Percentiles rank a stretch among this genome's conserved stretches.
Conservation (phyloP, 1,140 invertebrate genomes). For the Plodia interpunctella region DNA sequence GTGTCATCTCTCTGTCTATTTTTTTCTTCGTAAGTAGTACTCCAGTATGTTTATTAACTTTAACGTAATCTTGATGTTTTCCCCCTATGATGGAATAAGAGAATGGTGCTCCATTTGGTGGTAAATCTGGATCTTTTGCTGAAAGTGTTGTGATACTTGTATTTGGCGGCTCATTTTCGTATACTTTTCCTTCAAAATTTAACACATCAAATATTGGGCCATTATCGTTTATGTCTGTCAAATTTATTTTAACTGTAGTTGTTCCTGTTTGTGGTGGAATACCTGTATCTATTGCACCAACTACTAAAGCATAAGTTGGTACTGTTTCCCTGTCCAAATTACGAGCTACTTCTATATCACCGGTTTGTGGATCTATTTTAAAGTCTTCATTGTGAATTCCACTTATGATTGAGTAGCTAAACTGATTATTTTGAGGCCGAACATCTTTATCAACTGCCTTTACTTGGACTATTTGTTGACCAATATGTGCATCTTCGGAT, state of each 20-base stretch:
- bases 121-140: conserved; percentile 92
- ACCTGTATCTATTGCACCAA: conserved; percentile 94
- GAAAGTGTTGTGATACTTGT: conserved; percentile 90
- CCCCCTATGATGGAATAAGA: conserved; percentile 88
- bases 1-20: conserved; percentile 89
- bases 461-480: conserved; percentile 87
- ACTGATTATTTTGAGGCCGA: conserved; percentile 92
- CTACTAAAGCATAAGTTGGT: conserved; percentile 86
- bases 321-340: conserved; percentile 90
- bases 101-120: conserved; percentile 95
- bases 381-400: conserved; percentile 91
- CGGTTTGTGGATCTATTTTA: conserved; percentile 91
- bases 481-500: conserved; percentile 85
- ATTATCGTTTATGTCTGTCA: conserved; percentile 96
- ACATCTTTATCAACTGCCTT: conserved; percentile 95
- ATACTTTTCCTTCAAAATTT: conserved; percentile 85
- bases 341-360: conserved; percentile 87
- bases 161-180: conserved; percentile 92
- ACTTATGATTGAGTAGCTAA: conserved; percentile 92
- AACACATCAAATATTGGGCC: conserved; percentile 88
- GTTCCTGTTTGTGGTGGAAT: conserved; percentile 92
- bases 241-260: conserved; percentile 84
- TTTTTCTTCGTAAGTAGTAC: conserved; percentile 86
- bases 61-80: conserved; percentile 85
- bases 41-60: conserved; percentile 87